These are phyloP conservation scores for Menura novaehollandiae DNA, from an alignment of 2,113 vertebrate species.

Conservation along the genomic window DNA sequence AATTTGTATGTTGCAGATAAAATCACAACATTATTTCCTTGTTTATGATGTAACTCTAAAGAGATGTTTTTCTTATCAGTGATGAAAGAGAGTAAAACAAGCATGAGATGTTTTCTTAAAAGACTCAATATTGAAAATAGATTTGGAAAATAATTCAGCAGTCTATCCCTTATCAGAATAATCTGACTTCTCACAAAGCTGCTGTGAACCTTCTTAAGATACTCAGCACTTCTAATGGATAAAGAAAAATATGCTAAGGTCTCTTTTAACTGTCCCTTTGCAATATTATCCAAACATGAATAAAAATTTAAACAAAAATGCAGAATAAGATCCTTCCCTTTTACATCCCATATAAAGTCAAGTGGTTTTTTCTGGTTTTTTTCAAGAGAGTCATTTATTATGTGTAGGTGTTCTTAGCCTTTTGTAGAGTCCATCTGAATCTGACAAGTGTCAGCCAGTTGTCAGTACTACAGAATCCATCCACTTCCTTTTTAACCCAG, in stretches of 20 bases:
- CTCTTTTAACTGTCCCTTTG: not conserved
- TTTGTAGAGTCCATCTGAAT: not conserved
- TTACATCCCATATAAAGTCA: not conserved
- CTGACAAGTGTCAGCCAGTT: not conserved
- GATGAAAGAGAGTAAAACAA: not conserved
- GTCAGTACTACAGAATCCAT: not conserved
- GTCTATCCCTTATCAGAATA: not conserved
- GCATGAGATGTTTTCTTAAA: not conserved
- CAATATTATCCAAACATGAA: not conserved
- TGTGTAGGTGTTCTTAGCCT: not conserved
- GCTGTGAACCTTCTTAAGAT: not conserved
- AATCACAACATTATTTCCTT: not conserved
- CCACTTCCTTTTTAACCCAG: not conserved
- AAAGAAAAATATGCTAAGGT: not conserved
- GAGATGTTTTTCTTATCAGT: not conserved
- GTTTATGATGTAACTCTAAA: not conserved
- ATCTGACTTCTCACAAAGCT: not conserved
- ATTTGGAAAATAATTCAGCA: not conserved
- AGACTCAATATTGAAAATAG: not conserved
- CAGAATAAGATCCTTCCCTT: not conserved
- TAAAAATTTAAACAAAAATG: rapidly evolving
- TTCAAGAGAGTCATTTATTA: not conserved
- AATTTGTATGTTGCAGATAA: not conserved
- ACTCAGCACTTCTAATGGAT: not conserved
- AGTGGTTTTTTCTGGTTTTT: not conserved